phyloP scores from a whole-genome alignment of 2,113 vertebrate genomes.

The Opisthocomus hoazin region DNA sequence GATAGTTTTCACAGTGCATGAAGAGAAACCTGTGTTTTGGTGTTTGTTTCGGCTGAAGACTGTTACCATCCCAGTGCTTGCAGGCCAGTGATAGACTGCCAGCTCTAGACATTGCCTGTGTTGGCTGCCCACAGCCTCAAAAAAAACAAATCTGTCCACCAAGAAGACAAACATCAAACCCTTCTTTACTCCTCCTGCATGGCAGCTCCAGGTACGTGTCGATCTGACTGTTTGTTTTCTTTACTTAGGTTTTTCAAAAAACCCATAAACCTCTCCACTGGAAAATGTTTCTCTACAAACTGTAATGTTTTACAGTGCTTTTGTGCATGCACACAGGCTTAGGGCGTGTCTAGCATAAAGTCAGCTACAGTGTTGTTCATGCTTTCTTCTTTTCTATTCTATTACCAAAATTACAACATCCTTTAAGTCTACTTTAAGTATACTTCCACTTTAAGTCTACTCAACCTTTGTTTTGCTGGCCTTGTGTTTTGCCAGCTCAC shows the following conservation, averaged over 20 bases:
- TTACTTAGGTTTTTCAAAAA: not conserved
- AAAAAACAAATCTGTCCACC: not conserved
- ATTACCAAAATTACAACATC: not conserved
- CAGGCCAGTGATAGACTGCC: not conserved
- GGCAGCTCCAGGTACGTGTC: not conserved
- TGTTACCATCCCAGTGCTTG: not conserved
- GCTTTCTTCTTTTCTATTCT: not conserved
- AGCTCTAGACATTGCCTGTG: not conserved
- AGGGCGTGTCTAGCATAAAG: not conserved
- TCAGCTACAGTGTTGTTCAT: not conserved
- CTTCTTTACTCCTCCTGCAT: not conserved
- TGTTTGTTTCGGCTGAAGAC: not conserved
- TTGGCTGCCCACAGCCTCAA: not conserved
- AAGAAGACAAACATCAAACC: not conserved
- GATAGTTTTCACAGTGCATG: not conserved
- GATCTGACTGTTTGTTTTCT: not conserved
- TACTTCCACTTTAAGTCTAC: not conserved
- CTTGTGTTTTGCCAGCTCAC: not conserved
- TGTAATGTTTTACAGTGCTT: fast-evolving
- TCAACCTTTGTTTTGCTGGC: not conserved
- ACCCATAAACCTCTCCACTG: fast-evolving
- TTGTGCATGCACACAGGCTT: not conserved
- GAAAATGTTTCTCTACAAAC: not conserved
- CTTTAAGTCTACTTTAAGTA: not conserved
- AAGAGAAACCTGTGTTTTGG: not conserved